These are phyloP conservation scores for Discoglossus pictus DNA, from an alignment of 2,797 vertebrate genomes.

Conservation along the genomic window DNA sequence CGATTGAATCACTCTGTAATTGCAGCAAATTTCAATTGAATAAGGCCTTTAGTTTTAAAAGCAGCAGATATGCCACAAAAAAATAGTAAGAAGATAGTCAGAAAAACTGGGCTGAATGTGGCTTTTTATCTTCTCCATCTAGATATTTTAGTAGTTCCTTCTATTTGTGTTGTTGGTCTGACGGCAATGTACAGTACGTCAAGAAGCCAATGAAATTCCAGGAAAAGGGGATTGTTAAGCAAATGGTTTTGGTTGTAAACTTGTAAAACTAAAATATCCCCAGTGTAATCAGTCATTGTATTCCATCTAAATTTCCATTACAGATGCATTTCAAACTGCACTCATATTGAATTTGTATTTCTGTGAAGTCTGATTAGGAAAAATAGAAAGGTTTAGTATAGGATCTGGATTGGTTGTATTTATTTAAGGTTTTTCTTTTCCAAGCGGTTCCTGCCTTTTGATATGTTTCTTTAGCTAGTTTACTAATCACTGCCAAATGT, in stretches of 20 bases:
- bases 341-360: conserved; percentile 16
- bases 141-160: too few species aligned
- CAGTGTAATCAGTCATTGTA: conserved; percentile 1
- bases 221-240: background rate
- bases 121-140: too few species aligned
- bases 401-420: conserved; percentile 16
- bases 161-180: too few species aligned
- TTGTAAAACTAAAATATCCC: background rate
- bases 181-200: too few species aligned
- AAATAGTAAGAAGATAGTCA: too few species aligned
- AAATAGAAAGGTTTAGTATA: conserved; percentile 20
- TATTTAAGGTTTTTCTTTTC: conserved; percentile 28
- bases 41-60: too few species aligned
- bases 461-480: conserved; percentile 40
- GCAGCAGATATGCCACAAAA: too few species aligned
- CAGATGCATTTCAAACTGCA: conserved; percentile 5
- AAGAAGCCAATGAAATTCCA: background rate
- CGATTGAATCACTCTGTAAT: too few species aligned
- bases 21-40: too few species aligned
- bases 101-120: too few species aligned
- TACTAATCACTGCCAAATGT: conserved; percentile 42
- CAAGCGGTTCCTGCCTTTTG: conserved; percentile 32
- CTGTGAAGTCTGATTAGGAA: conserved; percentile 12
- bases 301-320: conserved; percentile 30
- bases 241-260: conserved; percentile 19